A percentile compares a stretch with the other conserved stretches of the same genome.
These are phyloP conservation scores for Periparus ater DNA, from an alignment of 2,797 vertebrate genomes.

Conservation along the genomic window DNA sequence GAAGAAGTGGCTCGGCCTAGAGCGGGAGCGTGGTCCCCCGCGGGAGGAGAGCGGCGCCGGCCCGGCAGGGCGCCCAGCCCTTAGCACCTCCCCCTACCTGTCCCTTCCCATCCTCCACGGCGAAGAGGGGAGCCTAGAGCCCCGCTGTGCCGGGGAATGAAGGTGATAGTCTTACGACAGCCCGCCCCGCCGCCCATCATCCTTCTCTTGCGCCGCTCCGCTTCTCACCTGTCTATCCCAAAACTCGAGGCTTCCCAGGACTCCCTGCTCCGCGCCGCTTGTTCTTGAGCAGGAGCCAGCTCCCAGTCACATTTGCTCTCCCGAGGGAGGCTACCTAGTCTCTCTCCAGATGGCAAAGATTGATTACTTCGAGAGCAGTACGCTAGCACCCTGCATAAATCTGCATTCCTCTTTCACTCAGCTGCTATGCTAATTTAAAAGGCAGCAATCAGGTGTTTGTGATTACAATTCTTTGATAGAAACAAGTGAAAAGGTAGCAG, in stretches of 20 bases:
- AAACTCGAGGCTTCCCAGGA: accelerated
- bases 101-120: neutral
- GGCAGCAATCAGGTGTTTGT: neutral
- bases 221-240: neutral
- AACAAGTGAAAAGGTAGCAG: neutral
- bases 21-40: neutral
- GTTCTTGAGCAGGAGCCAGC: too few species aligned
- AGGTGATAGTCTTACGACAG: accelerated
- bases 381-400: accelerated
- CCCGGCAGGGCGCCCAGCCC: neutral
- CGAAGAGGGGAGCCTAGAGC: accelerated
- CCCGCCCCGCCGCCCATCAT: accelerated
- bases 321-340: accelerated
- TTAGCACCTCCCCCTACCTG: neutral
- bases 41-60: neutral
- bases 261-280: accelerated
- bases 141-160: accelerated
- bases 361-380: accelerated
- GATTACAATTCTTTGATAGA: neutral
- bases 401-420: too few species aligned
- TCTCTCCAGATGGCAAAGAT: too few species aligned
- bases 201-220: accelerated
- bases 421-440: neutral
- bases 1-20: too few species aligned
- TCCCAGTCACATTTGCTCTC: accelerated